A percentile compares a stretch with the other conserved stretches of the same genome.
These are phyloP conservation scores for Micromussa lordhowensis DNA, from an alignment of 92 coral and sea anemone species.

Conservation along the genomic window DNA sequence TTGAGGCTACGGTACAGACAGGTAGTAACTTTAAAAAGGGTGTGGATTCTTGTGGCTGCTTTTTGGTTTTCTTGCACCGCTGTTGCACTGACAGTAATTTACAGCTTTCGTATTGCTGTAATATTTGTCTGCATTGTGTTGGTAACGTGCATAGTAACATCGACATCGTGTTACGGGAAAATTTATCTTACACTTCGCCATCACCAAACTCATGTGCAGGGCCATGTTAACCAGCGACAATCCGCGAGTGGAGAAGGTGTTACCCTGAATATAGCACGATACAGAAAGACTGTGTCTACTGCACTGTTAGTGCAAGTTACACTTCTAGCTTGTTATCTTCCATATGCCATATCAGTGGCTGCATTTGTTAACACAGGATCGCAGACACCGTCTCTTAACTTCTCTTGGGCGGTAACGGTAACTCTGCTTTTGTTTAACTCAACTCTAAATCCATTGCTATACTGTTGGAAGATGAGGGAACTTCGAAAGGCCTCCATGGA, in stretches of 20 bases:
- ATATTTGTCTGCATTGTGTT: background rate
- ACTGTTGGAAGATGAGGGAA: background rate
- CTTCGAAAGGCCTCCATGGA: background rate
- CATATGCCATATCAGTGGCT: background rate
- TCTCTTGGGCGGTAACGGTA: background rate
- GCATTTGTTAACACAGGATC: background rate
- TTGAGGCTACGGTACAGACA: conserved; percentile 23
- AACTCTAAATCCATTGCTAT: background rate
- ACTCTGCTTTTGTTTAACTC: background rate
- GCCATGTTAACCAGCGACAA: background rate
- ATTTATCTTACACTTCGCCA: conserved; percentile 1
- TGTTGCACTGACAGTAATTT: background rate
- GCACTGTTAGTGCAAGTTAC: conserved; percentile 18
- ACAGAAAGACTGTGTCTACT: conserved; percentile 12
- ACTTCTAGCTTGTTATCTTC: conserved; percentile 15
- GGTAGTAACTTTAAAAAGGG: conserved; percentile 13
- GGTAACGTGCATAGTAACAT: background rate
- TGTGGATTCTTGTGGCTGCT: background rate
- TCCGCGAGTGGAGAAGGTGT: background rate
- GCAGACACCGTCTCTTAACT: background rate
- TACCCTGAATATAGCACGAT: conserved; percentile 3
- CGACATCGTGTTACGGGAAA: background rate
- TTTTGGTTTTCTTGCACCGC: background rate
- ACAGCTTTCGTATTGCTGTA: background rate
- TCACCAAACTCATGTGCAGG: background rate